Conservation (phyloP, 2,113 vertebrate species). For the Petromus typicus region DNA sequence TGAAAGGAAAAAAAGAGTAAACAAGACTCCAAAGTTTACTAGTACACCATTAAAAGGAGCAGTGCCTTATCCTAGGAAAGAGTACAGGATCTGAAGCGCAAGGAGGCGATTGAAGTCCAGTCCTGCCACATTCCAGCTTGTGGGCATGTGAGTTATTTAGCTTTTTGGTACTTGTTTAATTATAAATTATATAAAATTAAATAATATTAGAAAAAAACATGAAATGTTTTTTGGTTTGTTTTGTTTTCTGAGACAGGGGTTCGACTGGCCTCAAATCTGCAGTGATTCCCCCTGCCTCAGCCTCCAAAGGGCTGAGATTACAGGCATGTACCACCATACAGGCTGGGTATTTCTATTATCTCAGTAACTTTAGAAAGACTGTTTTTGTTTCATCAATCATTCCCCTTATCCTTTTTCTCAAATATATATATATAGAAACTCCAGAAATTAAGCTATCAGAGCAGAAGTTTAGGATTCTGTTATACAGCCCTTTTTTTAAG, state of each 20-base stretch:
- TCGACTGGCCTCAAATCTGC: not conserved
- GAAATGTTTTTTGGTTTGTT: not conserved
- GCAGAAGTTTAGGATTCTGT: constrained; percentile 22
- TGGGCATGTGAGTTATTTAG: not conserved
- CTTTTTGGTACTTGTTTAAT: constrained; percentile 1
- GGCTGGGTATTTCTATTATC: not conserved
- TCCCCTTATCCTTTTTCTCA: not conserved
- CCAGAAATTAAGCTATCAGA: constrained; percentile 32
- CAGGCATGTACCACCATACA: not conserved
- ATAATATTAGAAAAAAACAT: not conserved
- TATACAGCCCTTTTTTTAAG: not conserved
- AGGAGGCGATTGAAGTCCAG: not conserved
- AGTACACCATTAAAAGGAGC: not conserved
- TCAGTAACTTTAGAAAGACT: not conserved
- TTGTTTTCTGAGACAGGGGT: not conserved
- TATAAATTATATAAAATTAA: constrained; percentile 19
- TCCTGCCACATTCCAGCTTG: not conserved
- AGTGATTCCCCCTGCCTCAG: not conserved
- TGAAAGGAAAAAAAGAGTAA: not conserved
- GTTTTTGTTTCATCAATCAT: not conserved
- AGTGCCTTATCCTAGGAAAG: not conserved
- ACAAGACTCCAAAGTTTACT: not conserved
- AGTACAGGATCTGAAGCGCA: not conserved
- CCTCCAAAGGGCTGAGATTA: not conserved
- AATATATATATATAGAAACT: not conserved